Evolutionary conservation across 2,888 invertebrate genomes (phyloP).

Genomic region (Calameuta pallipes): DNA sequence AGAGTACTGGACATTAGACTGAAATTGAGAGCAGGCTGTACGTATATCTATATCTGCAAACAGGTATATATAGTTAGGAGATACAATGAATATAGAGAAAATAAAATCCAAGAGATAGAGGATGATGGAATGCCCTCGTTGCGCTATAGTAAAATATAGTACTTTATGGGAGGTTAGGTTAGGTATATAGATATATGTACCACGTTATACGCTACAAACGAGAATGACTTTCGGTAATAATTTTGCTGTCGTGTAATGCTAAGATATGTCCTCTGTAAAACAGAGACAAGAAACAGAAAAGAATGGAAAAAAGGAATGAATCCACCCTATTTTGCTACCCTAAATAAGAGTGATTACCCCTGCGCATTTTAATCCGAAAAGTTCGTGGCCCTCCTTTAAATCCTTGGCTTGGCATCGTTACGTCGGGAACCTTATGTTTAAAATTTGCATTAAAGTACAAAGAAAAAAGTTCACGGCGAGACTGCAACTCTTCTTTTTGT

Average conservation of each 20-base stretch:
- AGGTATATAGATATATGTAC: not conserved
- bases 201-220: not conserved
- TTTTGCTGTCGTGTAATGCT: not conserved
- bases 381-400: not conserved
- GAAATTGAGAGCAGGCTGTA: not conserved
- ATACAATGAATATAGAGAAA: not conserved
- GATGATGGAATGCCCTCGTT: not conserved
- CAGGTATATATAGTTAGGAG: not conserved
- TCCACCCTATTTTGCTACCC: not conserved
- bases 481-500: not conserved
- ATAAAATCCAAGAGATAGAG: not conserved
- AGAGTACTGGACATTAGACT: not conserved
- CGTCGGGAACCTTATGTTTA: constrained; percentile 31
- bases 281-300: not conserved
- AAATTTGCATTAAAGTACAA: constrained; percentile 35
- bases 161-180: not conserved
- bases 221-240: not conserved
- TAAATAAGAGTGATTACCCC: not conserved
- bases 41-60: not conserved
- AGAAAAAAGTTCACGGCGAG: not conserved
- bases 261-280: not conserved
- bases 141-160: not conserved
- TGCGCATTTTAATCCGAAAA: not conserved
- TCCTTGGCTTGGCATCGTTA: constrained; percentile 8
- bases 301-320: not conserved